These are phyloP conservation scores for Athene cunicularia DNA, from an alignment of 2,113 vertebrate species.

Conservation along the genomic window DNA sequence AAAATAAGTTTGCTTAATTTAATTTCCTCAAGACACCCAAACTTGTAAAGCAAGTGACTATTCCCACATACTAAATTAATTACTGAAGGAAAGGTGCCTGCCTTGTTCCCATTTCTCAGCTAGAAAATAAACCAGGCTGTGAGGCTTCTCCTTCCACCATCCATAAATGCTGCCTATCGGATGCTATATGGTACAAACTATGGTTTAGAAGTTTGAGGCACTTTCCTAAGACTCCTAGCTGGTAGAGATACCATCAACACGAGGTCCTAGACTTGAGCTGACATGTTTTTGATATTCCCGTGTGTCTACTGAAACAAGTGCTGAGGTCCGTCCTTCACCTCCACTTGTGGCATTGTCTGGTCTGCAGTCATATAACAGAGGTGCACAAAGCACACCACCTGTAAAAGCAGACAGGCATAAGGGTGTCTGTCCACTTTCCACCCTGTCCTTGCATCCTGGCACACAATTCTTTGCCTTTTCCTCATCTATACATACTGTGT, in stretches of 20 bases:
- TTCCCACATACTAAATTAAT: background rate
- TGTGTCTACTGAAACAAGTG: background rate
- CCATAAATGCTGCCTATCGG: background rate
- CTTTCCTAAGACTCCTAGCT: background rate
- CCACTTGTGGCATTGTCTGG: constrained; percentile 83
- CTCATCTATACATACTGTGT: background rate
- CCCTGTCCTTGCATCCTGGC: background rate
- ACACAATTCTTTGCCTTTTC: background rate
- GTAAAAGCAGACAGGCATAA: constrained; percentile 86
- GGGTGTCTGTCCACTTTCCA: constrained; percentile 86
- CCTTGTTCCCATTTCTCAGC: background rate
- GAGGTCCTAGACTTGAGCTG: background rate
- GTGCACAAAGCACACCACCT: constrained; percentile 84
- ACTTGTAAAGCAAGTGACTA: background rate
- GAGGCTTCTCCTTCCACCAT: background rate
- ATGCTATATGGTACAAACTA: background rate
- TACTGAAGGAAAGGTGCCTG: background rate
- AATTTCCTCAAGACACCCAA: background rate
- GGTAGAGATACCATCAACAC: background rate
- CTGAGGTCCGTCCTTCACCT: constrained; percentile 86
- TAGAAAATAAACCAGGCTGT: background rate
- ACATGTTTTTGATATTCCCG: background rate
- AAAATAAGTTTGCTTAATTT: background rate
- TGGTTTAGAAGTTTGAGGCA: background rate
- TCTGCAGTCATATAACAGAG: constrained; percentile 84